phyloP scores from a whole-genome alignment of 2,113 vertebrate species.

The Sturnus vulgaris region DNA sequence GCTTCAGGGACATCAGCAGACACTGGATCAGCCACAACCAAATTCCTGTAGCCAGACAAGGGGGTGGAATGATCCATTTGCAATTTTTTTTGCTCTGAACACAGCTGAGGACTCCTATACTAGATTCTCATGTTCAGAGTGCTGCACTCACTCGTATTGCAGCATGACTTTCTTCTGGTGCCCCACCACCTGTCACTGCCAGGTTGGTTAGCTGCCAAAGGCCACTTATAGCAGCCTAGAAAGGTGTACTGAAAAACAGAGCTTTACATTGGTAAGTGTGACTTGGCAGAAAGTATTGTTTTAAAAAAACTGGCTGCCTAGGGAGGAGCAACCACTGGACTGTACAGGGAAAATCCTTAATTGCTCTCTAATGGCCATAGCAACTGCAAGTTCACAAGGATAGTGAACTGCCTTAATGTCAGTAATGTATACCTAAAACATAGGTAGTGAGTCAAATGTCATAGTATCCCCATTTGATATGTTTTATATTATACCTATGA shows the following conservation, averaged over 20 bases:
- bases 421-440: neutral
- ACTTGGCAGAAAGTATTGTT: neutral
- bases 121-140: neutral
- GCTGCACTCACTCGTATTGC: fast-evolving
- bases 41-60: neutral
- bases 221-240: neutral
- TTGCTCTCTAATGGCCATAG: neutral
- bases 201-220: neutral
- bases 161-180: neutral
- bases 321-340: neutral
- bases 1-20: neutral
- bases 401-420: neutral
- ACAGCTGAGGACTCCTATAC: neutral
- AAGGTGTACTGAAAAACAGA: neutral
- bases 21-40: neutral
- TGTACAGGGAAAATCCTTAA: neutral
- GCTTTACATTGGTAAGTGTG: neutral
- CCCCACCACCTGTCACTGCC: neutral
- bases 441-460: neutral
- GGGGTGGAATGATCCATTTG: neutral
- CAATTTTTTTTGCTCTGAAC: neutral
- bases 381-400: neutral
- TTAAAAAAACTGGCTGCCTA: neutral
- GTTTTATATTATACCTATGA: neutral
- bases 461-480: neutral